Base-by-base conservation (phyloP, 2,888 invertebrate genomes). In the Limnephilus lunatus region DNA sequence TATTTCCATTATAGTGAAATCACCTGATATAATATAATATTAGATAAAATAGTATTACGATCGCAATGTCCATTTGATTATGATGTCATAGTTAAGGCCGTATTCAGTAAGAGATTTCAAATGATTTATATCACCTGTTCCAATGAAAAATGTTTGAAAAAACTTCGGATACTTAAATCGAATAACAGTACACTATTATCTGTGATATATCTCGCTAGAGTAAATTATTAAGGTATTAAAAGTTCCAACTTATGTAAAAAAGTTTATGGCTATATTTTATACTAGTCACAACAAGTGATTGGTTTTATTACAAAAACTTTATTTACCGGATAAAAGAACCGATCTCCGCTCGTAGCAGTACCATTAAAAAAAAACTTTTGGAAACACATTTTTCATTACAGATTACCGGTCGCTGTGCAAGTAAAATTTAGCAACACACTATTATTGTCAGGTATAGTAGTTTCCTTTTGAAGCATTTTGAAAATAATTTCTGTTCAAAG, bases 21-120 rank as follows among this genome's bases (percentile, higher is more conserved):
- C 35, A 83, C 15, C 31, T 19, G 32, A 32, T 3, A 35, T 35
- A 14, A 83, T 83, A 83, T 35, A 15, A 83, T 83, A 25, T 83
- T 35, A 83, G 83, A 83, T 83, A 83, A 83, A 83, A 83, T 83
- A 83, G 35, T 25, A 39, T 83, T n/a, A 83, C 83, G 25, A 31
- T 32, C 19, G 35, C 39, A 35, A 25, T 83, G 83, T 32, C 35
- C 35, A 35, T 83, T 83, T 83, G 25, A 83, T 83, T 83, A 83
- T 83, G 83, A 83, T 83, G 83, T 35, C 83, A 83, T 83, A 32
- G 32, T 83, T 83, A 39, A 32, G 35, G 83, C 83, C 15, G 83
- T 35, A 4, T 32, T 25, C 39, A 25, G 31, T 35, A 12, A 32
- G 25, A 83, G 31, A 83, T 83, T 83, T 32, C 25, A 39, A 83